phyloP scores from a whole-genome alignment of 2,113 vertebrate species.

The Bos indicus region DNA sequence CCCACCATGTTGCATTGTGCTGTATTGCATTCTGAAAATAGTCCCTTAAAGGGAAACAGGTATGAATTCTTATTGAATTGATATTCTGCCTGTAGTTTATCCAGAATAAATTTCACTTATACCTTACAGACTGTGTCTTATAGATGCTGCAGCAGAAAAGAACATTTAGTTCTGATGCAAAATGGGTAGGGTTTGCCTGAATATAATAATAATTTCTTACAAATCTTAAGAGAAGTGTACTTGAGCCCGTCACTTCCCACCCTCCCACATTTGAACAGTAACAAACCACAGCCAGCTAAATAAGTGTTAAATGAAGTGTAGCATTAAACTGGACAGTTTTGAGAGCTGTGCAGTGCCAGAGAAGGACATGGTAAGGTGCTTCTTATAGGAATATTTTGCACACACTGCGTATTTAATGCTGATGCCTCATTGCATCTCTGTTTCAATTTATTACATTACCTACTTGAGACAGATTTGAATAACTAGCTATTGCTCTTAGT shows the following conservation, averaged over 20 bases:
- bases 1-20: not conserved
- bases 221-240: not conserved
- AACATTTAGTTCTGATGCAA: not conserved
- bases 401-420: constrained; percentile 59
- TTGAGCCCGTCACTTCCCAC: not conserved
- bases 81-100: not conserved
- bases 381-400: constrained; percentile 45
- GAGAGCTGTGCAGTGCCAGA: constrained; percentile 23
- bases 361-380: constrained; percentile 51
- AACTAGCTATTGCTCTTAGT: constrained; percentile 47
- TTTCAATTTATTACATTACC: constrained; percentile 55
- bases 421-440: constrained; percentile 54
- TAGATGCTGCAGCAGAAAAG: not conserved
- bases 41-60: not conserved
- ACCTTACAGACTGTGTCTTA: not conserved
- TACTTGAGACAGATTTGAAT: constrained; percentile 42
- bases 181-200: constrained; percentile 8
- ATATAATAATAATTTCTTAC: not conserved
- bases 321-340: constrained; percentile 20
- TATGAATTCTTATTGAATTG: not conserved
- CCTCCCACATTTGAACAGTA: not conserved
- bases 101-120: not conserved
- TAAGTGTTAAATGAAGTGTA: constrained; percentile 53
- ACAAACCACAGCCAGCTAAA: not conserved
- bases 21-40: not conserved